Evolutionary conservation across 2,888 invertebrate genomes (phyloP).

Genomic region (Glomeris marginata): DNA sequence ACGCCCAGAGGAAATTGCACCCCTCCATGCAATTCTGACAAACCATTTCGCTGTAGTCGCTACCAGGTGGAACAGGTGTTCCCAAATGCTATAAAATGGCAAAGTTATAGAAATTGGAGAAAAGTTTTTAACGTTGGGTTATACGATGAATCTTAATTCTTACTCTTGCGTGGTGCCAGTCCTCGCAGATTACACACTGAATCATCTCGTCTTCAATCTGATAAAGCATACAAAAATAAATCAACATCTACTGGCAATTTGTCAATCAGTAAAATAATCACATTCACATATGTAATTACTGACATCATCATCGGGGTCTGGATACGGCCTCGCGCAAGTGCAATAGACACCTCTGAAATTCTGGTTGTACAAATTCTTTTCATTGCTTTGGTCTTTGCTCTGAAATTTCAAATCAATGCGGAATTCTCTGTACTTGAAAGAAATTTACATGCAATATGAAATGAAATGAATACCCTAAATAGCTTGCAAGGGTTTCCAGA

Average conservation of each 20-base stretch:
- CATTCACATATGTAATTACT: constrained; percentile 14
- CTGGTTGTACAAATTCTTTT: constrained; percentile 69
- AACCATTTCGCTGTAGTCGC: constrained; percentile 61
- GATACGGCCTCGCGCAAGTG: constrained; percentile 79
- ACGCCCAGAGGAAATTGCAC: constrained; percentile 57
- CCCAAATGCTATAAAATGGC: constrained; percentile 20
- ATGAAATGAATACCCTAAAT: constrained; percentile 34
- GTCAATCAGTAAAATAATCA: neutral
- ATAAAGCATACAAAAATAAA: constrained; percentile 2
- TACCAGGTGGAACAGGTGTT: constrained; percentile 14
- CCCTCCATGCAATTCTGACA: constrained; percentile 62
- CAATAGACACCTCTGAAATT: constrained; percentile 92
- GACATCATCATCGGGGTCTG: constrained; percentile 64
- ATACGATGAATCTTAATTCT: constrained; percentile 17
- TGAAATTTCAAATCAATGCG: too few relatives aligned
- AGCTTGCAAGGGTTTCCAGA: constrained; percentile 51
- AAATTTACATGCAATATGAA: too few relatives aligned
- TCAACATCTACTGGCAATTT: neutral
- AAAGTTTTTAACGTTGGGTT: too few relatives aligned
- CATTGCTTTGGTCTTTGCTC: constrained; percentile 49
- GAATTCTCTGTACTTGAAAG: too few relatives aligned
- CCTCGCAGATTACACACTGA: constrained; percentile 91
- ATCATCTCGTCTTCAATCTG: constrained; percentile 75
- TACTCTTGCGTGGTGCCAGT: constrained; percentile 81
- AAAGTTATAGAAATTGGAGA: neutral